Conservation (phyloP, 2,888 invertebrate species). For the Herminia tarsipennalis region DNA sequence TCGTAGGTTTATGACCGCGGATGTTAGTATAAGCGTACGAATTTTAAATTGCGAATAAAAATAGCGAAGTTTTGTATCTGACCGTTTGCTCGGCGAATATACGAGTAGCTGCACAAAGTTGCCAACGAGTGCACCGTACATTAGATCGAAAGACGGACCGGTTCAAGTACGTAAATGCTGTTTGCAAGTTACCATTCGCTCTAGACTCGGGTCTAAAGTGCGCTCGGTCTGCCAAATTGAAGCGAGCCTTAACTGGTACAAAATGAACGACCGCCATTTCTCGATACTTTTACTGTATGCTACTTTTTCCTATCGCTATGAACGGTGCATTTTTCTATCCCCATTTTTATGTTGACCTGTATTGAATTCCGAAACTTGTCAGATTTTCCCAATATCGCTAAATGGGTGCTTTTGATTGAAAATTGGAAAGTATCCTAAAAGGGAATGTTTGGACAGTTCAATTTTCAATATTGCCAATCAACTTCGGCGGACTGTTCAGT, state of each 20-base stretch:
- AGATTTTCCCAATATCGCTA: slow-evolving; percentile 56
- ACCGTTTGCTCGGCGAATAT: slow-evolving; percentile 48
- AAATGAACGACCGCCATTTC: slow-evolving; percentile 65
- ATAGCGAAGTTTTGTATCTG: slow-evolving; percentile 31
- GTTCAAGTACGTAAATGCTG: slow-evolving; percentile 69
- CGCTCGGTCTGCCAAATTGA: slow-evolving; percentile 75
- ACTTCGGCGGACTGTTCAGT: slow-evolving; percentile 57
- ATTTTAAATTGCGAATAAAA: slow-evolving; percentile 28
- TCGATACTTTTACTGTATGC: slow-evolving; percentile 59
- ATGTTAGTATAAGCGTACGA: slow-evolving; percentile 18
- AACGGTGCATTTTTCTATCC: slow-evolving; percentile 49
- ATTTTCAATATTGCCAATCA: slow-evolving; percentile 75
- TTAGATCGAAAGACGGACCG: slow-evolving; percentile 60
- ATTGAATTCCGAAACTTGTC: slow-evolving; percentile 48
- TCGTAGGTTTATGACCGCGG: slow-evolving; percentile 25
- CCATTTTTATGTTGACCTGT: slow-evolving; percentile 40
- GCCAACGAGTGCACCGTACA: slow-evolving; percentile 63
- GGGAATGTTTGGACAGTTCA: slow-evolving; percentile 66
- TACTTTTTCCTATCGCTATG: slow-evolving; percentile 46
- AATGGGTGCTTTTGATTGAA: slow-evolving; percentile 58
- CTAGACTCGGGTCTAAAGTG: slow-evolving; percentile 59
- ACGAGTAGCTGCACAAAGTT: slow-evolving; percentile 48
- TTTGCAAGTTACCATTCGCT: slow-evolving; percentile 73
- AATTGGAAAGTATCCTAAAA: slow-evolving; percentile 61
- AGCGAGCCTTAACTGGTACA: slow-evolving; percentile 66